These are phyloP conservation scores for Hypselothyrea guttata DNA, from an alignment of 2,888 invertebrate species.

Conservation along the genomic window DNA sequence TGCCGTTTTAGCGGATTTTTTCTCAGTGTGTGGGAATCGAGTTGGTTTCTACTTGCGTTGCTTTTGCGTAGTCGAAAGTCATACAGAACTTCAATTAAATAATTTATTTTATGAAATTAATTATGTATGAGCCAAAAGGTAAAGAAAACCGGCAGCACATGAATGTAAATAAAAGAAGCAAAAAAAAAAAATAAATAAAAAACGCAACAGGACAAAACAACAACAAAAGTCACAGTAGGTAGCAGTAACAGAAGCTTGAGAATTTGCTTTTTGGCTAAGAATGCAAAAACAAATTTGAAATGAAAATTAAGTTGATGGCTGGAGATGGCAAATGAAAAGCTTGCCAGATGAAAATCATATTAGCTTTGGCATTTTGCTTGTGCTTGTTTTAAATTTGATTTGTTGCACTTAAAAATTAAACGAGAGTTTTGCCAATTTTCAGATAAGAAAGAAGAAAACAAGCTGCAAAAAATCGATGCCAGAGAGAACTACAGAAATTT, in stretches of 20 bases:
- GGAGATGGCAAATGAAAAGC: conserved; percentile 10
- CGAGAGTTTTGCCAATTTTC: neutral
- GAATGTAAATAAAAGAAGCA: conserved; percentile 20
- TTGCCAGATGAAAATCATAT: conserved; percentile 33
- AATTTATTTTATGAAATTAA: conserved; percentile 66
- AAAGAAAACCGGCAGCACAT: conserved; percentile 26
- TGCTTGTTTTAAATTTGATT: conserved; percentile 22
- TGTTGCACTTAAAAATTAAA: conserved; percentile 8
- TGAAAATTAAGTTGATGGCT: conserved; percentile 17
- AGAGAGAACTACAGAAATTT: no score
- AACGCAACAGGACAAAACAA: conserved; percentile 10
- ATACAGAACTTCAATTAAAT: conserved; percentile 69
- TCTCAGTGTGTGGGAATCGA: conserved; percentile 5
- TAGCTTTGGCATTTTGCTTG: conserved; percentile 14
- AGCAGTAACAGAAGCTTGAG: conserved; percentile 7
- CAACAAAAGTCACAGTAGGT: no score
- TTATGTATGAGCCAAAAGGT: conserved; percentile 56
- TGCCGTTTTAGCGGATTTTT: no score
- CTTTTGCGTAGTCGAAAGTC: conserved; percentile 36
- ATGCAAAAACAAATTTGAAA: conserved; percentile 20
- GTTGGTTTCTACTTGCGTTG: conserved; percentile 8
- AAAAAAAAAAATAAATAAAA: conserved; percentile 5
- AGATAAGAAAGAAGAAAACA: neutral
- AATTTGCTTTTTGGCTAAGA: conserved; percentile 8
- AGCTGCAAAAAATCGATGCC: neutral